These are phyloP conservation scores for Pedionomus torquatus DNA, from an alignment of 2,113 vertebrate genomes.

Conservation along the genomic window DNA sequence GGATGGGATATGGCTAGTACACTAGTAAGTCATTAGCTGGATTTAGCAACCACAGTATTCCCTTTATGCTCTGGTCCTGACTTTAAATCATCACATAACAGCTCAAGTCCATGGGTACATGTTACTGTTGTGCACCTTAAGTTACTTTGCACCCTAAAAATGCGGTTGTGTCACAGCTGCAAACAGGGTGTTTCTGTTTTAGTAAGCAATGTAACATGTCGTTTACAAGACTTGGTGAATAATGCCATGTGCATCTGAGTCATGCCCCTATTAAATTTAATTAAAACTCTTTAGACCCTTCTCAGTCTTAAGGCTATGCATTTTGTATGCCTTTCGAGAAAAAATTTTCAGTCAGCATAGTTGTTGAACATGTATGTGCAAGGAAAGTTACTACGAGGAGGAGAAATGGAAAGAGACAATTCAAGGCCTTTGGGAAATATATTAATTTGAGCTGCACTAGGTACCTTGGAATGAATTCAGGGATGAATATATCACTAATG, in stretches of 20 bases:
- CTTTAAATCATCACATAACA: neutral
- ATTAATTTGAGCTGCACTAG: neutral
- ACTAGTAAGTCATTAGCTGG: neutral
- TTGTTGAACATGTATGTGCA: neutral
- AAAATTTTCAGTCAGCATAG: slow-evolving; percentile 1
- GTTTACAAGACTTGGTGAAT: neutral
- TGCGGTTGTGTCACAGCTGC: neutral
- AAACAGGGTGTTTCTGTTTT: neutral
- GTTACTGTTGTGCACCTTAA: neutral
- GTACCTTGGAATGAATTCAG: neutral
- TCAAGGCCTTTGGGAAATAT: neutral
- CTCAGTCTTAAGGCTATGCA: neutral
- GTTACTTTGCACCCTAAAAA: neutral
- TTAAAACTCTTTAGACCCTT: slow-evolving; percentile 36
- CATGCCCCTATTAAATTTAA: slow-evolving; percentile 36
- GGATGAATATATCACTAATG: neutral
- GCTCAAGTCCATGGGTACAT: neutral
- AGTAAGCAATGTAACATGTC: neutral
- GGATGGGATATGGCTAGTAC: neutral
- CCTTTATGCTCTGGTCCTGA: neutral
- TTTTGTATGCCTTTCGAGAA: neutral
- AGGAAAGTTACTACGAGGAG: neutral
- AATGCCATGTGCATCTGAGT: slow-evolving; percentile 1
- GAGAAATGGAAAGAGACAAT: neutral
- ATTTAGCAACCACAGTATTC: neutral